phyloP scores from a whole-genome alignment of 2,797 vertebrate genomes.

The Labeo calbasu region DNA sequence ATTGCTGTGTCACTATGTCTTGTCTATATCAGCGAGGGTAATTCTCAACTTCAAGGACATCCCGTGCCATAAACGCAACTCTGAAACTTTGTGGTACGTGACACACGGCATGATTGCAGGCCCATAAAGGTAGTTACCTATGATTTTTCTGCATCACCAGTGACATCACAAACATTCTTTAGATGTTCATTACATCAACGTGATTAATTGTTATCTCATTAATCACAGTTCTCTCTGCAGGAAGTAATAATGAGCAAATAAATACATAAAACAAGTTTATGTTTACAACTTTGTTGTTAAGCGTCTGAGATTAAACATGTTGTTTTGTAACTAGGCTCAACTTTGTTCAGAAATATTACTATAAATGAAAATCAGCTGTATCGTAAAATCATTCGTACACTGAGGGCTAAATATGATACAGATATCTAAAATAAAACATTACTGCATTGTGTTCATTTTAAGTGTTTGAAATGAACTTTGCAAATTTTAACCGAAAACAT shows the following conservation, averaged over 20 bases:
- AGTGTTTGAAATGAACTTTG: not conserved
- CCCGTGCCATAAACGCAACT: conserved; percentile 48
- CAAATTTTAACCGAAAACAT: not conserved
- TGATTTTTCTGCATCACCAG: conserved; percentile 54
- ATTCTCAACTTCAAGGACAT: conserved; percentile 51
- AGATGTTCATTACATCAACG: conserved; percentile 15
- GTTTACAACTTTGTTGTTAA: not conserved
- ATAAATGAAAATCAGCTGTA: not conserved
- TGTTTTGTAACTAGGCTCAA: not conserved
- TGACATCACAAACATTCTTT: conserved; percentile 37
- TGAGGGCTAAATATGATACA: not conserved
- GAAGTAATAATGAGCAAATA: not conserved
- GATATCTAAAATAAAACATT: not conserved
- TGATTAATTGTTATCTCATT: conserved; percentile 14
- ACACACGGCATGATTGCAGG: conserved; percentile 50
- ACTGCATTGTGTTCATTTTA: not conserved
- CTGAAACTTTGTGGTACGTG: conserved; percentile 47
- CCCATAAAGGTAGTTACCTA: conserved; percentile 50
- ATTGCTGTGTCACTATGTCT: not conserved
- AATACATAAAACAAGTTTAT: not conserved
- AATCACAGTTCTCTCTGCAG: conserved; percentile 16
- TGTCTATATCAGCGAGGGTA: conserved; percentile 46
- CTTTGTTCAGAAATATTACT: not conserved
- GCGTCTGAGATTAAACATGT: not conserved
- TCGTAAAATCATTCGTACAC: not conserved